Conservation (phyloP, 2,888 invertebrate species). For the Sphaerophoria taeniata region DNA sequence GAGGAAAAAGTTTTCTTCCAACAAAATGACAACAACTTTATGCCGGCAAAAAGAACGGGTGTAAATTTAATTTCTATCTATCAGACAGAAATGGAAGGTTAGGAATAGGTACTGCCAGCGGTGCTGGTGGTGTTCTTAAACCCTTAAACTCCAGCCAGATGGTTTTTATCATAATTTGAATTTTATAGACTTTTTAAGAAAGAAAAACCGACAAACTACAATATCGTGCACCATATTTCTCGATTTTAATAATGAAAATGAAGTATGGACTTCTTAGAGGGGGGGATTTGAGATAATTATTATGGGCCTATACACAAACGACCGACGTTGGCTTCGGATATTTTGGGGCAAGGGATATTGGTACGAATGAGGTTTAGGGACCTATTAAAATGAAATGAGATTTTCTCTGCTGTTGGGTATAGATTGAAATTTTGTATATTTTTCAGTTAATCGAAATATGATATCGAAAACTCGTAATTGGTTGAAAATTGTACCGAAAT, state of each 20-base stretch:
- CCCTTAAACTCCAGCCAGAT: not conserved
- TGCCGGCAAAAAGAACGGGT: not conserved
- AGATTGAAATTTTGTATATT: not conserved
- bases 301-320: not conserved
- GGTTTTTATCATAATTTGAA: conserved; percentile 6
- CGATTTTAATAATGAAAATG: conserved; percentile 11
- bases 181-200: conserved; percentile 1
- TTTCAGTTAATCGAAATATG: not conserved
- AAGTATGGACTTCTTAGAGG: not conserved
- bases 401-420: not conserved
- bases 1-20: conserved; percentile 13
- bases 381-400: not conserved
- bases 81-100: conserved; percentile 4
- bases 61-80: conserved; percentile 37
- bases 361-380: too few relatives aligned
- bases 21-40: conserved; percentile 10
- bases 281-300: not conserved
- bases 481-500: not conserved
- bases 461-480: too few relatives aligned
- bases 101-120: not conserved
- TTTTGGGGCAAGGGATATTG: not conserved
- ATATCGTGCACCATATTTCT: conserved; percentile 2
- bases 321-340: not conserved
- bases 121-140: not conserved
- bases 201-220: conserved; percentile 7